Evolutionary conservation across 2,888 invertebrate species (phyloP).

Genomic region (Tetragnatha montana): DNA sequence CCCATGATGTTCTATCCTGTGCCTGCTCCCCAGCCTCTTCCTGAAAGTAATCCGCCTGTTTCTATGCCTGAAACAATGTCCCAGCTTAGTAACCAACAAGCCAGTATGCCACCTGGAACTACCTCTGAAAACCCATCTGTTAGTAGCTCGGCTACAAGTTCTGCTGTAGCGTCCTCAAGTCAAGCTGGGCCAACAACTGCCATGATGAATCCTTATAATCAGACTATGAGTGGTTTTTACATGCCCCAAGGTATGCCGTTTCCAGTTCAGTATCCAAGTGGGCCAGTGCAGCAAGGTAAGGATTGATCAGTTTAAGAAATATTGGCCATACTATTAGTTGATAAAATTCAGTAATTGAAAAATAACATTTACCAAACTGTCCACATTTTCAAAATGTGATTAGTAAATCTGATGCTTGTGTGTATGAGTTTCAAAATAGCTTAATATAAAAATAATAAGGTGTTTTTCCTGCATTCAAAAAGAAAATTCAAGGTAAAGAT

Average conservation of each 20-base stretch:
- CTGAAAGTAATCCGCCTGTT: background rate
- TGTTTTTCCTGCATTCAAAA: too few species aligned
- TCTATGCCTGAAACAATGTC: background rate
- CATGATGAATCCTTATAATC: slow-evolving; percentile 38
- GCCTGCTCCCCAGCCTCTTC: slow-evolving; percentile 10
- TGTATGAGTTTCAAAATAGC: too few species aligned
- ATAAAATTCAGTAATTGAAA: background rate
- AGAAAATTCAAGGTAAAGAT: too few species aligned
- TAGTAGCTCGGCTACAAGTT: background rate
- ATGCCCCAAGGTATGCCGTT: slow-evolving; percentile 34
- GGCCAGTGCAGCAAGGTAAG: slow-evolving; percentile 33
- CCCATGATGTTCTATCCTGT: slow-evolving; percentile 33
- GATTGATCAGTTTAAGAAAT: background rate
- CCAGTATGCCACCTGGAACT: background rate
- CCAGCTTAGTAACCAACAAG: background rate
- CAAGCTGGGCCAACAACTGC: background rate
- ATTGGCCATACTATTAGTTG: background rate
- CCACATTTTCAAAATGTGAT: too few species aligned
- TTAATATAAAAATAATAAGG: too few species aligned
- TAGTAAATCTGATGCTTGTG: too few species aligned
- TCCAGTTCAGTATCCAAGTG: slow-evolving; percentile 34
- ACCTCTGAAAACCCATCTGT: background rate
- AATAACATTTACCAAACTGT: background rate
- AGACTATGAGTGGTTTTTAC: slow-evolving; percentile 35
- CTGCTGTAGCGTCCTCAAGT: slow-evolving; percentile 2